Evolutionary conservation across 2,888 invertebrate species (phyloP).

Genomic region (Stegophylla sp.): DNA sequence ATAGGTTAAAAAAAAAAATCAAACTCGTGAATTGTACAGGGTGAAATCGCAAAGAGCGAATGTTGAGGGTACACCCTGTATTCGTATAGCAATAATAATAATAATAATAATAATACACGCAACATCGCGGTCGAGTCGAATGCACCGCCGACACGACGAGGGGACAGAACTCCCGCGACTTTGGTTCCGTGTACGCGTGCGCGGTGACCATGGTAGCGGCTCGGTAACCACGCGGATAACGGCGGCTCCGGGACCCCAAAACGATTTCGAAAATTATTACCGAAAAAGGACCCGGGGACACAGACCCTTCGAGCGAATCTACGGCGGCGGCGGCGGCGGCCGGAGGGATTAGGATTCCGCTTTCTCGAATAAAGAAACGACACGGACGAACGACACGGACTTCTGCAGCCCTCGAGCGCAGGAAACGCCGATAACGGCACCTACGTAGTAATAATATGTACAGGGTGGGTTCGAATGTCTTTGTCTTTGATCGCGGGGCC

Average conservation of each 20-base stretch:
- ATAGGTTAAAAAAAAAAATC: no score
- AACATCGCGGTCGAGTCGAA: no score
- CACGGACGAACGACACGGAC: slow-evolving; percentile 2
- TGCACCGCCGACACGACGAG: not conserved
- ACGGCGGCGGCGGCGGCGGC: not conserved
- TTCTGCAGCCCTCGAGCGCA: not conserved
- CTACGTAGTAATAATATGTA: no score
- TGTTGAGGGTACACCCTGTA: no score
- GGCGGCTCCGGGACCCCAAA: not conserved
- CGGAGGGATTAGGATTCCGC: slow-evolving; percentile 8
- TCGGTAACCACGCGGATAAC: not conserved
- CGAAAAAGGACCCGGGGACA: not conserved
- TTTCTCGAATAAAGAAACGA: slow-evolving; percentile 16
- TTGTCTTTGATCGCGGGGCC: no score
- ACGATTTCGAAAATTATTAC: not conserved
- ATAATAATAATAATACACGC: no score
- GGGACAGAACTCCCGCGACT: slow-evolving; percentile 2
- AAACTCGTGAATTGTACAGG: no score
- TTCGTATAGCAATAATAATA: no score
- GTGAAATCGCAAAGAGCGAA: no score
- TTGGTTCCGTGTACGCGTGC: slow-evolving; percentile 7
- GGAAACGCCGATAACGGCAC: no score
- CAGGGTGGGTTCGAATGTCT: no score
- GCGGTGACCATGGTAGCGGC: slow-evolving; percentile 47
- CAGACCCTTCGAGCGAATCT: slow-evolving; percentile 23